These are phyloP conservation scores for Cerceris ruficornis DNA, from an alignment of 2,888 invertebrate genomes.

Conservation along the genomic window DNA sequence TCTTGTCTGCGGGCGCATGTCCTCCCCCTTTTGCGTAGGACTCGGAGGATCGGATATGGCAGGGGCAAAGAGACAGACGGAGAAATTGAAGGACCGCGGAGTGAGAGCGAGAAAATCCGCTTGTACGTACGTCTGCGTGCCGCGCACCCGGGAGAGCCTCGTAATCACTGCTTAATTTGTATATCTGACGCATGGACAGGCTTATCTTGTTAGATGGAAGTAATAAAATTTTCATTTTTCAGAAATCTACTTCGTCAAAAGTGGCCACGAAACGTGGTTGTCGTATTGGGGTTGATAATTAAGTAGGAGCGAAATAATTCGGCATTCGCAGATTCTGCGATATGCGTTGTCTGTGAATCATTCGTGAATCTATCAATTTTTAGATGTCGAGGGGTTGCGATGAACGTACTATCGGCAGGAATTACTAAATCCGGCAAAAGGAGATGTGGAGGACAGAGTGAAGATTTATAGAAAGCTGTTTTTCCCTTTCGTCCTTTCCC, in stretches of 20 bases:
- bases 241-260: too few relatives aligned
- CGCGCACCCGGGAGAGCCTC: background rate
- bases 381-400: too few relatives aligned
- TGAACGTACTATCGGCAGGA: too few relatives aligned
- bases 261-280: too few relatives aligned
- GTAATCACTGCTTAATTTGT: conserved; percentile 36
- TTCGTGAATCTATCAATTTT: too few relatives aligned
- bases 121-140: conserved; percentile 16
- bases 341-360: too few relatives aligned
- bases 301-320: too few relatives aligned
- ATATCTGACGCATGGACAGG: background rate
- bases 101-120: conserved; percentile 28
- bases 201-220: background rate
- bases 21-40: conserved; percentile 32
- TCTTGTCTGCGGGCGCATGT: conserved; percentile 65
- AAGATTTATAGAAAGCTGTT: background rate
- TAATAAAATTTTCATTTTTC: too few relatives aligned
- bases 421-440: background rate
- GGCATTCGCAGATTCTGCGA: too few relatives aligned
- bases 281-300: too few relatives aligned
- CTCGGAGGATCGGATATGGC: conserved; percentile 8
- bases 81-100: conserved; percentile 27
- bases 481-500: background rate
- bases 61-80: background rate
- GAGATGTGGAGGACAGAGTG: background rate